Base-by-base conservation (phyloP, 2,888 invertebrate genomes). In the Torymus tubicola region DNA sequence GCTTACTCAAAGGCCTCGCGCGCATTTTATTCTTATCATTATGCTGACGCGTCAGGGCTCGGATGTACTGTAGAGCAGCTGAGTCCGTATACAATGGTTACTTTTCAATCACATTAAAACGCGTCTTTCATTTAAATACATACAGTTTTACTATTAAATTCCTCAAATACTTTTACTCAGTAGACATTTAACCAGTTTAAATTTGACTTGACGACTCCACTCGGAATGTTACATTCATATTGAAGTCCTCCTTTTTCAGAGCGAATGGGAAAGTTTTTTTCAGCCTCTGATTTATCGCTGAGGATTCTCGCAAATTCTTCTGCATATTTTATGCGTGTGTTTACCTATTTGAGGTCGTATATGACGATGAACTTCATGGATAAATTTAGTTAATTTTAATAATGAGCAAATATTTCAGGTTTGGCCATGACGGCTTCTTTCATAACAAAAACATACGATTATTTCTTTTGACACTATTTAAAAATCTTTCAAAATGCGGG, bases 251-350 rank as follows among this genome's bases (percentile, higher is more conserved):
- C 21, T 69, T 31, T 53, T 68, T 68, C 55, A 13, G 4, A 11
- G 14, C 64, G 42, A 53, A 14, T 11, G 61, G 5, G 31, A 64
- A 42, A 63, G 57, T 63, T 53, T 12, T 16, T 57, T 65, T 24
- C 18, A 52, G 68, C 2, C 31, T 18, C 53, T 63, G 55, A 77
- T 77, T 69, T 77, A 77, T 77, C n/a, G 55, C 18, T 63, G 42
- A 18, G 42, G 18, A 2, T 24, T 53, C 31, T 24, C 21, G 12
- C 42, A 57, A 57, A 63, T 67, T 63, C 63, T 14, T 53, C 5
- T 61, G 18, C 31, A 68, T 61, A 77, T 42, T 8, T 77, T 77
- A 69, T 42, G 63, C 14, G 69, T 55, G 16, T 60, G 31, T 53
- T 60, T 31, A 75, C n/a, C 58, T 57, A 18, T 53, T 18, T 18